Evolutionary conservation across 1,140 invertebrate genomes (phyloP), one percentile per base, ranked within the genome.

Genomic region (Drosophila sp.): DNA sequence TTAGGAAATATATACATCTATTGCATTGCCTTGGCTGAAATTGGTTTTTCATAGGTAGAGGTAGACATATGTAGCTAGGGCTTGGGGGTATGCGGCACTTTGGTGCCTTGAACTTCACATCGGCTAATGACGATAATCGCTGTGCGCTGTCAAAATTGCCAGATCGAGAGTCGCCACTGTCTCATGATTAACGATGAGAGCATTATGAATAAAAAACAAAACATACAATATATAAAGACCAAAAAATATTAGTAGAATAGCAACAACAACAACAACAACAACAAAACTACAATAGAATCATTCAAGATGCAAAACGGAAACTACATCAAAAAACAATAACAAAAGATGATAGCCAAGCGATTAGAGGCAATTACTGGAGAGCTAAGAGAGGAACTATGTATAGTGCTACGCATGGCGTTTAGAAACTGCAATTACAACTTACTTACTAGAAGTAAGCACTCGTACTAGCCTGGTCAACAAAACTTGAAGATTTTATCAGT

Each of bases 161-260:
- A 57, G 33, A 35, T 62, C 72, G 85, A 85, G 78, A 89, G 80
- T 89, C 80, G 80, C 69, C 71, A 70, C 57, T 66, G 50, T 61
- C 70, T 47, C 80, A 80, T 90, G 87, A 90, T 90, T 90, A 90
- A 90, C 78, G 87, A 90, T 90, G 87, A 69, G 82, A 90, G 79
- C 76, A 80, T 69, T 75, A 83, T 80, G 84, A 78, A 25, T 50
- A 25, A 66, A 60, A 63, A 33, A 70, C 44, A 23, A 70, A 60
- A 10, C 41, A 55, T 54, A 35, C 33, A 35, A 38, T 11, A 38
- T 11, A 11, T 38, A 38, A 38, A 38, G 35, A 38, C 35, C 35
- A 38, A 56, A 63, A 38, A 55, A 30, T 25, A 57, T 25, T 35
- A 60, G 40, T 11, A 33, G 50, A 60, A 64, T 56, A 63, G 17